Percentiles rank a stretch among this genome's conserved stretches.
These are phyloP conservation scores for Drosophila nasuta DNA, from an alignment of 1,140 invertebrate species.

Conservation along the genomic window DNA sequence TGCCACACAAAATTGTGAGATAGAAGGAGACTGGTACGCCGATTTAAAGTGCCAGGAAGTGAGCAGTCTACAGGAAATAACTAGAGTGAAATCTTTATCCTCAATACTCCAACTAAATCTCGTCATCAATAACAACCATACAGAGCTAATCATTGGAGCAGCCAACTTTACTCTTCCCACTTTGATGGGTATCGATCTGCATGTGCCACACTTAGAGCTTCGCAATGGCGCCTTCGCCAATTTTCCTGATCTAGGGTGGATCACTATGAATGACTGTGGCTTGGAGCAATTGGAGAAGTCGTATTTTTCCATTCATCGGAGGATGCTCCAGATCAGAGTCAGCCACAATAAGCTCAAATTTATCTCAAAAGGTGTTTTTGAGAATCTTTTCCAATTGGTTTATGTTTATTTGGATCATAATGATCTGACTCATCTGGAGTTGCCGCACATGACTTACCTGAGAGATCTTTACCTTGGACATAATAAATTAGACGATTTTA, in stretches of 20 bases:
- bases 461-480: constrained; percentile 61
- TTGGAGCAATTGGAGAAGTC: constrained; percentile 37
- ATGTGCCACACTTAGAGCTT: constrained; percentile 48
- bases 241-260: constrained; percentile 45
- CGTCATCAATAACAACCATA: constrained; percentile 42
- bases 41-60: constrained; percentile 23
- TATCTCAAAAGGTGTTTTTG: constrained; percentile 54
- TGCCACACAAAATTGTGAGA: constrained; percentile 42
- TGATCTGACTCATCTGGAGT: constrained; percentile 45
- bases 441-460: constrained; percentile 56
- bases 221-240: constrained; percentile 52
- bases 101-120: constrained; percentile 1
- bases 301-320: constrained; percentile 52
- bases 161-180: constrained; percentile 30
- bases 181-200: constrained; percentile 43
- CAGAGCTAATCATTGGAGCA: constrained; percentile 41
- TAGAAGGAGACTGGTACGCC: not conserved
- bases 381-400: constrained; percentile 60
- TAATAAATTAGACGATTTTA: constrained; percentile 63
- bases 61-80: constrained; percentile 55
- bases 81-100: constrained; percentile 35
- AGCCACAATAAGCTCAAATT: constrained; percentile 64
- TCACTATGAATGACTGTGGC: constrained; percentile 63
- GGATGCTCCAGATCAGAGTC: constrained; percentile 59
- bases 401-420: constrained; percentile 78